Percentiles rank a stretch among this genome's conserved stretches.
Evolutionary conservation across 2,797 vertebrate genomes (phyloP).

Genomic region (Etheostoma nigrum): DNA sequence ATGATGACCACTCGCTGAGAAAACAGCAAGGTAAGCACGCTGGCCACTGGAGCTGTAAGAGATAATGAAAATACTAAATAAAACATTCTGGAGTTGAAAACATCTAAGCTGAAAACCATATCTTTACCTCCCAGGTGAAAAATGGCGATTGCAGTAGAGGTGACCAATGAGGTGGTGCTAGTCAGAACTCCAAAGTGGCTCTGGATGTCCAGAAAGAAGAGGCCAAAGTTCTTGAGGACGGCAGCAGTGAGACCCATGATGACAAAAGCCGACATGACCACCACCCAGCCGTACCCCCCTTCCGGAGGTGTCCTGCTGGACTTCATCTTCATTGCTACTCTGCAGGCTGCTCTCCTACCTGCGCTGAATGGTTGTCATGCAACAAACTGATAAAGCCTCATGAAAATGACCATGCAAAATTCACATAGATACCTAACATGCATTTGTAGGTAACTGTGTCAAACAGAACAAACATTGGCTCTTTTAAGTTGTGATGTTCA

Average conservation of each 20-base stretch:
- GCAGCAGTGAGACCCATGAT: slow-evolving; percentile 83
- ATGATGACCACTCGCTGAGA: slow-evolving; percentile 78
- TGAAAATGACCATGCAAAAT: slow-evolving; percentile 47
- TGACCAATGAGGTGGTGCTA: slow-evolving; percentile 88
- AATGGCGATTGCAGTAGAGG: slow-evolving; percentile 79
- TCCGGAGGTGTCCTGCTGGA: slow-evolving; percentile 68
- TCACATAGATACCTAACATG: background rate
- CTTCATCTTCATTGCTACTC: slow-evolving; percentile 46
- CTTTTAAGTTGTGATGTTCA: background rate
- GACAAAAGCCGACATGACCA: slow-evolving; percentile 82
- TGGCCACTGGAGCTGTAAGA: slow-evolving; percentile 75
- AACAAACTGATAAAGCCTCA: slow-evolving; percentile 10
- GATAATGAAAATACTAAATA: background rate
- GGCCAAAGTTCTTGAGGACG: slow-evolving; percentile 83
- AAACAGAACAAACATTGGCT: background rate
- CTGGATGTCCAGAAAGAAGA: slow-evolving; percentile 88
- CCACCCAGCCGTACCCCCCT: slow-evolving; percentile 86
- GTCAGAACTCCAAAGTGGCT: slow-evolving; percentile 79
- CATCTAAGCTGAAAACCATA: background rate
- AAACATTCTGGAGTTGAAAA: background rate
- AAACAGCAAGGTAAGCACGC: slow-evolving; percentile 66
- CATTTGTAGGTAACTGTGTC: background rate
- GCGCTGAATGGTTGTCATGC: background rate
- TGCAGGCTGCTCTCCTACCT: slow-evolving; percentile 18
- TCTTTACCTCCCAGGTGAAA: slow-evolving; percentile 86